Percentiles rank a stretch among this genome's conserved stretches.
Evolutionary conservation across 1,140 invertebrate species (phyloP).

Genomic region (Bombus sylvicola): DNA sequence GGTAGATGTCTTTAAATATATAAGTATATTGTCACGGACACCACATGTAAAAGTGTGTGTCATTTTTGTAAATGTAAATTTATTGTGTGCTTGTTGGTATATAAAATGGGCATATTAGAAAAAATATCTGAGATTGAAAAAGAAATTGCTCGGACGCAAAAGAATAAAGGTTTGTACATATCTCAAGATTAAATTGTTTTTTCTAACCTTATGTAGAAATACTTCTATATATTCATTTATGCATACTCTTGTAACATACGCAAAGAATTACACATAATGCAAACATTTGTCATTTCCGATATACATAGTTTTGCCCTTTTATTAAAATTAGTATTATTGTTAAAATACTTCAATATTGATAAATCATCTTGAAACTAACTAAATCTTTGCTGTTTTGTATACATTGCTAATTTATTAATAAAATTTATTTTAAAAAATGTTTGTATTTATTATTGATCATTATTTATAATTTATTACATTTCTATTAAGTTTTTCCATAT

Average conservation of each 20-base stretch:
- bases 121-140: slow-evolving; percentile 99
- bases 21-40: slow-evolving; percentile 2
- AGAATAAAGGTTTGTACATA: slow-evolving; percentile 95
- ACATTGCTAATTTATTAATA: not conserved
- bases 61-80: slow-evolving; percentile 48
- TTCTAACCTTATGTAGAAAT: slow-evolving; percentile 18
- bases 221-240: not conserved
- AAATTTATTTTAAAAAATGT: not conserved
- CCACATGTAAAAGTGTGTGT: slow-evolving; percentile 1
- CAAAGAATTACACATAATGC: not conserved
- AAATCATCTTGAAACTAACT: not conserved
- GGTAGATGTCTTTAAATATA: not conserved
- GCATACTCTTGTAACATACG: not conserved
- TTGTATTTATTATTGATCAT: not conserved
- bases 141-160: slow-evolving; percentile 99
- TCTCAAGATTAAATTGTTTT: slow-evolving; percentile 35
- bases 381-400: not conserved
- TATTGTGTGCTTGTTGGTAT: not conserved
- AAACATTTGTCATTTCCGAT: not conserved
- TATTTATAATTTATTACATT: not conserved
- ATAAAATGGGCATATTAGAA: slow-evolving; percentile 96
- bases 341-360: not conserved
- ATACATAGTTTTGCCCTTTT: not conserved
- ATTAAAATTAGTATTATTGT: not conserved
- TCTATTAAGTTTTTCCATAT: not conserved